Evolutionary conservation across 1,140 invertebrate species (phyloP).

Genomic region (Lordiphosa mommai): DNA sequence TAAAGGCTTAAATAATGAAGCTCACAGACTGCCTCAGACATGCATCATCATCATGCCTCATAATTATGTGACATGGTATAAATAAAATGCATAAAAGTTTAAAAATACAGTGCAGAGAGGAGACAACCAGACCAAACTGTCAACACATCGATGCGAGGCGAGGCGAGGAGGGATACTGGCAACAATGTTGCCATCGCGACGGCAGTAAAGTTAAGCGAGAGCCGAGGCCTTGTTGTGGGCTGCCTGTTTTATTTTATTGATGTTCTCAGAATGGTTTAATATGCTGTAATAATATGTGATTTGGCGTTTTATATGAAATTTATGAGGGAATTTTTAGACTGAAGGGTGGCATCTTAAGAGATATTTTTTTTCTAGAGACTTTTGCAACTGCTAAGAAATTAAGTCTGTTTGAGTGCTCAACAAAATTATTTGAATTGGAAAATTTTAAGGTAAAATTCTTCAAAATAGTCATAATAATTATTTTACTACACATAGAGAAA

Average conservation of each 20-base stretch:
- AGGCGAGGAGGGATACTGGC: slow-evolving; percentile 10
- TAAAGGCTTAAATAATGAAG: slow-evolving; percentile 73
- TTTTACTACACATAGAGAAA: too few species aligned
- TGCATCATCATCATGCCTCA: slow-evolving; percentile 27
- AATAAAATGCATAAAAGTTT: slow-evolving; percentile 47
- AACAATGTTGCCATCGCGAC: slow-evolving; percentile 52
- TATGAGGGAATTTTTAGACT: slow-evolving; percentile 14
- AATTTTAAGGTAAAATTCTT: too few species aligned
- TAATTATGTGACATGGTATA: slow-evolving; percentile 71
- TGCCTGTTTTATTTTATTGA: slow-evolving; percentile 51
- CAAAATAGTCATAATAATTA: too few species aligned
- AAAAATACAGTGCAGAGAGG: slow-evolving; percentile 35
- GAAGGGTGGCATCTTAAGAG: too few species aligned
- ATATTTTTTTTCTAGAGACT: too few species aligned
- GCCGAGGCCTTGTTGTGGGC: slow-evolving; percentile 13
- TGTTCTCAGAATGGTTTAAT: slow-evolving; percentile 64
- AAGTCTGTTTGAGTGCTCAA: too few species aligned
- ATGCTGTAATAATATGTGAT: slow-evolving; percentile 56
- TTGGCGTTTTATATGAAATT: slow-evolving; percentile 44
- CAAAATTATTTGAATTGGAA: too few species aligned
- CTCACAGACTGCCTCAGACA: slow-evolving; percentile 19
- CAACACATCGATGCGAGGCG: slow-evolving; percentile 22
- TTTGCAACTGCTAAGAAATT: too few species aligned
- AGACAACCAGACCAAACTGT: slow-evolving; percentile 26
- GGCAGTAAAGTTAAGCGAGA: slow-evolving; percentile 7